Base-by-base conservation (phyloP, 2,113 vertebrate species). In the Channa argus region DNA sequence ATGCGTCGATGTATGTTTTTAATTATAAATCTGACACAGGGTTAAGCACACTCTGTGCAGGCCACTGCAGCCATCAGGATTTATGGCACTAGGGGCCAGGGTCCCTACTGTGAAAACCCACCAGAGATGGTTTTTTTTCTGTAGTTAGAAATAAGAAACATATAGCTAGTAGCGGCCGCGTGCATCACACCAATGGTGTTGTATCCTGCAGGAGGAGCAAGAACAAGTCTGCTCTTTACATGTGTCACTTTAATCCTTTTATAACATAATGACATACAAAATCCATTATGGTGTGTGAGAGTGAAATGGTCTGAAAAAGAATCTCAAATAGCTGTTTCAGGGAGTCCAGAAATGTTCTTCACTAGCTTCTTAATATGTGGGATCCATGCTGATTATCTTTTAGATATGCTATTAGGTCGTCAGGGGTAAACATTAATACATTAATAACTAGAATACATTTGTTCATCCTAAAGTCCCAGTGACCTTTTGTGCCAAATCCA, bases 1-100 rank as follows among this genome's bases (percentile, higher is more conserved):
- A 84, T 24, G 13, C 38, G 60, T 46, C 38, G 65, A 88, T 58
- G 83, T 77, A 67, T 94, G 94, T 92, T 95, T 94, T 93, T 91
- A 92, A 93, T 93, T 94, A 95, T 90, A 91, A 83, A 67, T 51
- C 65, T 61, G 76, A 80, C 67, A 70, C 71, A 61, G 71, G 82
- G 80, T 86, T 84, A 76, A 88, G 86, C 79, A 67, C 71, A 79
- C 84, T 82, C 77, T 80, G 49, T 60, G 66, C 84, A 80, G 82
- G 74, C 80, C 76, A 79, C 80, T 58, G 44, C 74, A 54, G 80
- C 69, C 59, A 83, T 58, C 61, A 81, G 74, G 80, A 90, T 91
- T 89, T 86, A 90, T 88, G 73, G 68, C 69, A 61, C 73, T 51
- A 46, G 6, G 59, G 13, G 65, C 72, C 66, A 41, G 38, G 60